Conservation (phyloP, 2,113 vertebrate species). For the Crotophaga sulcirostris region DNA sequence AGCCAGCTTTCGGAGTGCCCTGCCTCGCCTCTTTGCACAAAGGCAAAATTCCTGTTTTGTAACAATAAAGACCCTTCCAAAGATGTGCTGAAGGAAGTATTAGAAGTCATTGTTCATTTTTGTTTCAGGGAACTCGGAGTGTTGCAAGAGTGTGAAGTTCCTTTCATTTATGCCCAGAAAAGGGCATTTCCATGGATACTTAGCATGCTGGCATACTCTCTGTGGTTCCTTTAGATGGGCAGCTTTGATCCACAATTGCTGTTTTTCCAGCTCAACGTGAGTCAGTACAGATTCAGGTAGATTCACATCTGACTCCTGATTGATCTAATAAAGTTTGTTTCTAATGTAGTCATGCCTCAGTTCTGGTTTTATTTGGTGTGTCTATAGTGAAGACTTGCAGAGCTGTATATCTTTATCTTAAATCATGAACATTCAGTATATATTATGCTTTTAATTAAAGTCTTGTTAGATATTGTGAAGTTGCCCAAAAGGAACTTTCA, state of each 20-base stretch:
- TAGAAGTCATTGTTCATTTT: neutral
- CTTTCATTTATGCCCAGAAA: neutral
- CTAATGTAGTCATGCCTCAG: neutral
- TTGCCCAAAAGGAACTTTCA: neutral
- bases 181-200: neutral
- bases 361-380: fast-evolving
- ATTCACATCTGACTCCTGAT: neutral
- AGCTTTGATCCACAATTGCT: neutral
- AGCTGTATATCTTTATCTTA: neutral
- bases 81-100: neutral
- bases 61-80: neutral
- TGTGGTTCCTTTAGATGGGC: neutral
- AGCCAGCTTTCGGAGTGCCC: neutral
- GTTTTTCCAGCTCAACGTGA: neutral
- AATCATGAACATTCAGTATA: neutral
- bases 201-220: neutral
- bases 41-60: neutral
- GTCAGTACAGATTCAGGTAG: neutral
- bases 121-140: neutral
- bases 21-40: neutral
- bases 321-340: neutral
- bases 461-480: neutral
- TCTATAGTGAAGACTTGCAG: neutral
- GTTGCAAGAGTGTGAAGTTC: neutral
- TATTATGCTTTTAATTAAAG: neutral